Base-by-base conservation (phyloP, 2,888 invertebrate genomes). In the Octodonta nipae region DNA sequence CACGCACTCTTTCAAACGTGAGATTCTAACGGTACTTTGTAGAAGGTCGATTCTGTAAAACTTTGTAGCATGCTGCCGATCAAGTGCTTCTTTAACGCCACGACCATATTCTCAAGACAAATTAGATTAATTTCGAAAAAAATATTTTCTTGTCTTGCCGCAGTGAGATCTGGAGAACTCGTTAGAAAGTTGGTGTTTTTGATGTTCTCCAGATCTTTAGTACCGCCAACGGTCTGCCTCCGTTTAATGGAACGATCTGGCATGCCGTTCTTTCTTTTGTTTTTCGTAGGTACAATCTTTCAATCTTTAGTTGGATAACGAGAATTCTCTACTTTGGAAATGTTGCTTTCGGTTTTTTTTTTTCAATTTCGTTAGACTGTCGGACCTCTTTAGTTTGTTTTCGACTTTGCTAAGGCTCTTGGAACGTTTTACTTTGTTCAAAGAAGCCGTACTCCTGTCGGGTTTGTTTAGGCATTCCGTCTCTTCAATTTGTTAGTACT, bases 161-260 rank as follows among this genome's bases (percentile, higher is more conserved):
- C 55, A 46, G 70, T 70, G 27, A 74, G 56, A 54, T 74, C 73
- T 3, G 74, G 73, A 5, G 73, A 73, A 45, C 71, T 72, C 4
- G 73, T 73, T 33, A 75, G 58, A 14, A 74, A 63, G 37, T 69
- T 68, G 41, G 67, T 68, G 42, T 68, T 68, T 40, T 68, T 64
- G 12, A 74, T 64, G 41, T 75, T 73, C 45, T 77, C 76, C 12
- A 75, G 82, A 63, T 89, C 89, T 62, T 86, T 85, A n/a, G 85
- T 84, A 33, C 91, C 89, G 40, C 89, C 89, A 5, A 91, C 88
- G 1, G 91, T 91, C 64, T 91, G 89, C 15, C 91, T 70, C 26
- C 91, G 72, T 62, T 87, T 87, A 51, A 87, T 84, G 41, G 83
- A 82, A 43, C 79, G 66, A 60, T 79, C 79, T 8, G 75, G 78